Conservation (phyloP, 2,888 invertebrate genomes). For the Xanthia icteritia region DNA sequence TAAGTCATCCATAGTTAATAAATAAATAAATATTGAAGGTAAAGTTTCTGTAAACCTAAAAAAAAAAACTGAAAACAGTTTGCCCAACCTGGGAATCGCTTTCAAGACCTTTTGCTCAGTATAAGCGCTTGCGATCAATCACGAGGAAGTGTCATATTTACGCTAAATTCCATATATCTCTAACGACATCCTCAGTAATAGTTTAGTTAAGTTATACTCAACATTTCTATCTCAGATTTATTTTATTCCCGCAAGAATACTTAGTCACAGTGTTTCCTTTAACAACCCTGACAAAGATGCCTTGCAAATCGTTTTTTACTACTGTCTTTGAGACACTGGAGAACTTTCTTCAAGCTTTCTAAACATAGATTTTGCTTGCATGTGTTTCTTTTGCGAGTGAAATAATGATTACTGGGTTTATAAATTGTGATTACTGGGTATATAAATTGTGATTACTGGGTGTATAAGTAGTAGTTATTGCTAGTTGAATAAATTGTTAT, state of each 20-base stretch:
- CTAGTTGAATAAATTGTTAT: background rate
- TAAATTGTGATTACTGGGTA: constrained; percentile 11
- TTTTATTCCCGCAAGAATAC: background rate
- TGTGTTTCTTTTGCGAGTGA: constrained; percentile 22
- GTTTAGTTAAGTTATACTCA: background rate
- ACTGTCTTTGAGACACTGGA: constrained; percentile 38
- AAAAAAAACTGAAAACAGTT: no score
- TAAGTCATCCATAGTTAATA: no score
- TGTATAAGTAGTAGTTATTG: background rate
- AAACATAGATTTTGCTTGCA: constrained; percentile 5
- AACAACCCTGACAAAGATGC: constrained; percentile 40
- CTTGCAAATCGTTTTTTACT: constrained; percentile 54
- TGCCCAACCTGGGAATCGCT: no score
- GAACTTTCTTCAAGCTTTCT: constrained; percentile 21
- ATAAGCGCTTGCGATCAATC: no score
- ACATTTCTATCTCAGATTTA: background rate
- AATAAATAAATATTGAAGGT: no score
- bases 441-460: background rate
- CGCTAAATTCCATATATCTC: background rate
- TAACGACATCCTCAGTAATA: background rate
- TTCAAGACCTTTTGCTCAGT: no score
- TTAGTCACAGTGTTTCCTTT: background rate
- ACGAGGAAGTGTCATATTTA: background rate
- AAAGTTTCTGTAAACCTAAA: no score
- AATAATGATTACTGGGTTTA: background rate